phyloP scores from a whole-genome alignment of 64 coral and sea anemone genomes.

The Montipora foliosa region DNA sequence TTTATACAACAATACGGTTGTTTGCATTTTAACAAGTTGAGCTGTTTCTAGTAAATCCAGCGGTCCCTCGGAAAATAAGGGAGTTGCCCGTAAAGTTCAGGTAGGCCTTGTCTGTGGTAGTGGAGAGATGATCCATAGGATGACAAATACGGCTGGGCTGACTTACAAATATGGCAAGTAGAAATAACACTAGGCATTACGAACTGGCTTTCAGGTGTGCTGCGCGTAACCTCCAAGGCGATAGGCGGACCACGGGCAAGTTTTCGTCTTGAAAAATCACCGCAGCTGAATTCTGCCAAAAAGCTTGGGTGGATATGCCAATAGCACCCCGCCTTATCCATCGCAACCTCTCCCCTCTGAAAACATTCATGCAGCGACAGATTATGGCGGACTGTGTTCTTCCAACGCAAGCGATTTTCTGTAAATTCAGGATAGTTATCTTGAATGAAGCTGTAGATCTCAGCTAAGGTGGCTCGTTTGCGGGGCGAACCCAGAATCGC shows the following conservation, averaged over 20 bases:
- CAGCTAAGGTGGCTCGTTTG: slow-evolving; percentile 26
- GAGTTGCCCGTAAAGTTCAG: neutral
- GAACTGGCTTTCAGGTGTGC: neutral
- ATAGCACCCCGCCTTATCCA: slow-evolving; percentile 39
- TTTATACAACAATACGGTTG: neutral
- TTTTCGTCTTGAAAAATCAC: slow-evolving; percentile 45
- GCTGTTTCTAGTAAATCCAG: neutral
- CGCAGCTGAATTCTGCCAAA: slow-evolving; percentile 17
- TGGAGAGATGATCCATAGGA: neutral
- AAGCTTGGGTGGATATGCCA: slow-evolving; percentile 61
- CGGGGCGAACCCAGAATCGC: slow-evolving; percentile 59
- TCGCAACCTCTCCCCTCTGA: slow-evolving; percentile 44
- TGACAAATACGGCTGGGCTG: neutral
- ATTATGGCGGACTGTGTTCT: slow-evolving; percentile 81
- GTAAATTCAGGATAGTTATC: slow-evolving; percentile 43
- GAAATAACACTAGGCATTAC: neutral
- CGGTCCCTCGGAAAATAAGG: slow-evolving; percentile 4
- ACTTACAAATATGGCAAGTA: slow-evolving; percentile 1
- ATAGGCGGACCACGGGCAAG: neutral
- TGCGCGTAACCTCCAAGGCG: neutral
- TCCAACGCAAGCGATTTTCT: slow-evolving; percentile 53
- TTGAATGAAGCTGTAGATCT: slow-evolving; percentile 65
- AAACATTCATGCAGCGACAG: slow-evolving; percentile 75
- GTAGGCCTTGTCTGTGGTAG: neutral
- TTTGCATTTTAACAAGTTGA: neutral